Evolutionary conservation across 1,140 invertebrate species (phyloP).

Genomic region (Caenorhabditis brenneri): DNA sequence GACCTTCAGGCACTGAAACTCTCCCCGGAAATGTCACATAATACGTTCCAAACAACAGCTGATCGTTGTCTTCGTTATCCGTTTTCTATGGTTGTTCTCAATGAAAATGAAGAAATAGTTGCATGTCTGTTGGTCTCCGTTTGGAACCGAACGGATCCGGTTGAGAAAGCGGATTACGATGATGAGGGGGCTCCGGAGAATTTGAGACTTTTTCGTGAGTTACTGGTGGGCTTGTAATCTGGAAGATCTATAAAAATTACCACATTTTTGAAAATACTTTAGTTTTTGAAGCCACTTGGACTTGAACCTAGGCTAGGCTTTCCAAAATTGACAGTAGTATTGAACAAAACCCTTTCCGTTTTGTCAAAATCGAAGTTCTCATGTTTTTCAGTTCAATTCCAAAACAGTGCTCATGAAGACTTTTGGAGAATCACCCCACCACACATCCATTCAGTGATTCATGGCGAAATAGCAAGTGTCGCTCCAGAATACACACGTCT

Average conservation of each 20-base stretch:
- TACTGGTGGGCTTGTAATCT: too few species aligned
- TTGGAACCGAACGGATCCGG: background rate
- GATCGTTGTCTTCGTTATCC: background rate
- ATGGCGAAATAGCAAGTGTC: conserved; percentile 13
- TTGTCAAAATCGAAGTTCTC: too few species aligned
- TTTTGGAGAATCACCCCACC: conserved; percentile 1
- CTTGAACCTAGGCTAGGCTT: too few species aligned
- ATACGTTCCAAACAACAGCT: background rate
- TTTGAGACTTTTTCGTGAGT: conserved; percentile 3
- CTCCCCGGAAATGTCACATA: background rate
- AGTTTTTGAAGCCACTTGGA: too few species aligned
- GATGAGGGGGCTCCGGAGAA: background rate
- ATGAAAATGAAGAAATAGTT: background rate
- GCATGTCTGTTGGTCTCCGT: background rate
- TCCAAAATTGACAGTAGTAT: too few species aligned
- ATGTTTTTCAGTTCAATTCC: background rate
- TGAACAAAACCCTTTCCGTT: too few species aligned
- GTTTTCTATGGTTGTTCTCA: background rate
- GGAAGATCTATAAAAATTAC: too few species aligned
- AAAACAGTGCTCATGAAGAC: background rate
- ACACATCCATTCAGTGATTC: background rate
- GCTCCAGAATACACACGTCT: background rate
- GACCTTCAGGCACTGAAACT: background rate
- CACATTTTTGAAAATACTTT: too few species aligned
- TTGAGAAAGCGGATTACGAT: background rate